Evolutionary conservation across 2,888 invertebrate genomes (phyloP).

Genomic region (Nephrotoma appendiculata): DNA sequence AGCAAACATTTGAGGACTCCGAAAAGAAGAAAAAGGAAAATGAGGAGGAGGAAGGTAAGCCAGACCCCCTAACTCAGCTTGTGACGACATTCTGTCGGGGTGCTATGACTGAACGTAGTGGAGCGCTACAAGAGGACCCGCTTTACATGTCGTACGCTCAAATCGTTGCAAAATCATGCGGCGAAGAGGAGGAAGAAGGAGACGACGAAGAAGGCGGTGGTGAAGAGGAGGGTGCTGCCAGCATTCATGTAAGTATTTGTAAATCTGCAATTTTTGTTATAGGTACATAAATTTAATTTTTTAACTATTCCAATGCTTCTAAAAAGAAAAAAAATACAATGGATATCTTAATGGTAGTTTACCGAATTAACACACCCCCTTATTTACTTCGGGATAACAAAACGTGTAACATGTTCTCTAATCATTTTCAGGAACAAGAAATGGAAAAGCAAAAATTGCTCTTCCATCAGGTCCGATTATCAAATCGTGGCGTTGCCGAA

Average conservation of each 20-base stretch:
- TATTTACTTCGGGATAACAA: not conserved
- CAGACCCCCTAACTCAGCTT: slow-evolving; percentile 91
- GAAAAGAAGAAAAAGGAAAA: slow-evolving; percentile 78
- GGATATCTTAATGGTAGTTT: slow-evolving; percentile 38
- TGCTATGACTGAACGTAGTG: slow-evolving; percentile 94
- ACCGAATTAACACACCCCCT: not conserved
- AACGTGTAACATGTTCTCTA: not conserved
- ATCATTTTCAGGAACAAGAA: slow-evolving; percentile 77
- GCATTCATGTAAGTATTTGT: slow-evolving; percentile 76
- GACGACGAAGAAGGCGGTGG: slow-evolving; percentile 75
- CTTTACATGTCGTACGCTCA: slow-evolving; percentile 96
- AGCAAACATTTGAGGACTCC: slow-evolving; percentile 87
- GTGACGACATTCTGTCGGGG: slow-evolving; percentile 98
- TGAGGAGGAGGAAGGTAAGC: slow-evolving; percentile 79
- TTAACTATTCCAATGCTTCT: not conserved
- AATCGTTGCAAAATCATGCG: slow-evolving; percentile 94
- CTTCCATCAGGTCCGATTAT: slow-evolving; percentile 94
- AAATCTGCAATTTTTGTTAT: not conserved
- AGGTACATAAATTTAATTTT: not conserved
- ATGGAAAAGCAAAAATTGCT: slow-evolving; percentile 97
- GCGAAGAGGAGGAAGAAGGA: slow-evolving; percentile 94
- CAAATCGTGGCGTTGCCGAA: slow-evolving; percentile 95
- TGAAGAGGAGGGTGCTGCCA: slow-evolving; percentile 64
- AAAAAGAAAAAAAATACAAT: slow-evolving; percentile 30
- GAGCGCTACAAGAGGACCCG: slow-evolving; percentile 79